Evolutionary conservation across 2,888 invertebrate species (phyloP), one percentile per base, ranked within the genome.

Genomic region (Drosophila merina): DNA sequence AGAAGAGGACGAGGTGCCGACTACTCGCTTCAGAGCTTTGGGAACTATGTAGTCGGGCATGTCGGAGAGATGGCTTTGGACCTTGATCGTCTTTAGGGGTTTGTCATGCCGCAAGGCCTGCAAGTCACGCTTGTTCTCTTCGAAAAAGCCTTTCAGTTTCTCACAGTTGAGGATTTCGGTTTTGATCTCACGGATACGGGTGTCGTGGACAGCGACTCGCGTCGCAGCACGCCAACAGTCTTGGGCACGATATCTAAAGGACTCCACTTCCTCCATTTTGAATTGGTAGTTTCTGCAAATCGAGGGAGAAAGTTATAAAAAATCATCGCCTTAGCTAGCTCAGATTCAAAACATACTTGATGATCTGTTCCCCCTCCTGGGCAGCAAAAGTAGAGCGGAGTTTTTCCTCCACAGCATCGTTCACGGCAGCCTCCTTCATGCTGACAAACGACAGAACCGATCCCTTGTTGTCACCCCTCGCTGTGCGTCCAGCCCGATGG

Each of bases 181-280:
- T 91, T 97, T 97, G 81, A 99, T 99, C 93, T 99, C 99, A 90
- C 97, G 97, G 51, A 99, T 93, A 25, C 99, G 93, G 0, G 99
- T 98, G 91, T 99, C 98, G 49, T 97, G 93, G 1, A 99, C 96
- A 0, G 98, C 98, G 68, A 97, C 96, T 85, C 96, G 94, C 0
- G 99, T 99, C 7, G 98, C 97, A 0, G 98, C 96, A 86, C 96
- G 94, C 96, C 98, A 96, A 3, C 98, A 99, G 93, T 99, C 99
- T 89, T 96, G 94, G 0, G 99, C 96, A 78, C 99, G 93, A 92
- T 99, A 99, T 73, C 97, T 93, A 91, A 99, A 99, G 0, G 98
- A 96, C 90, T 99, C 99, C 51, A 99, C 96, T 92, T 99, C 98
- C 72, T 98, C 96, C 91, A 99, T 93, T 84, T 96, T 96, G 90